phyloP scores from a whole-genome alignment of 2,113 vertebrate species.

The Triplophysa rosa region DNA sequence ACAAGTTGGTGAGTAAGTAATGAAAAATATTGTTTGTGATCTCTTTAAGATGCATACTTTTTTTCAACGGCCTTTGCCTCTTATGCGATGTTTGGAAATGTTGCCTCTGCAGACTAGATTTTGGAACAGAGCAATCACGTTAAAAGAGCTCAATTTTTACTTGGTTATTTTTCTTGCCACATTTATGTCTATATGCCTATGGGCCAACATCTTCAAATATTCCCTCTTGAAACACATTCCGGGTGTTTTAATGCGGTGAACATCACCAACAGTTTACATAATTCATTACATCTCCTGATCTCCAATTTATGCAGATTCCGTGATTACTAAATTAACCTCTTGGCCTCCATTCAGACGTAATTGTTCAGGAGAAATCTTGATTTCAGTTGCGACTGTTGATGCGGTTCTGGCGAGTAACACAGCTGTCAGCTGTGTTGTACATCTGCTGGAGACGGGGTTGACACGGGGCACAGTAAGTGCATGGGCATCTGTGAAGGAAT shows the following conservation, averaged over 20 bases:
- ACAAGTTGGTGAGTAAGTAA: too few relatives aligned
- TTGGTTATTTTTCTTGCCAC: background rate
- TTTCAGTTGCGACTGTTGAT: constrained; percentile 59
- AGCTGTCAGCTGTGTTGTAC: constrained; percentile 75
- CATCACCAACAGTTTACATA: constrained; percentile 45
- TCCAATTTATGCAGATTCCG: constrained; percentile 58
- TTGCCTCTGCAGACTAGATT: too few relatives aligned
- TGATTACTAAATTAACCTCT: constrained; percentile 74
- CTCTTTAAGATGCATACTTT: too few relatives aligned
- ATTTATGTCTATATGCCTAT: background rate
- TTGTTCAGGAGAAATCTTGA: constrained; percentile 60
- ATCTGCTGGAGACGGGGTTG: constrained; percentile 63
- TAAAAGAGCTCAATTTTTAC: background rate
- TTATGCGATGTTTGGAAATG: too few relatives aligned
- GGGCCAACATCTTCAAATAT: constrained; percentile 29
- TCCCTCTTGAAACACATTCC: constrained; percentile 12
- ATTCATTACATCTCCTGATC: constrained; percentile 51
- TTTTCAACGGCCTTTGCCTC: too few relatives aligned
- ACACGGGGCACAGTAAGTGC: background rate
- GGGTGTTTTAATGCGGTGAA: constrained; percentile 42
- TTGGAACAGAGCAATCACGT: too few relatives aligned
- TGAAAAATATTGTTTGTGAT: too few relatives aligned
- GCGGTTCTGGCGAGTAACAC: constrained; percentile 55
- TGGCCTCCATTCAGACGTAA: constrained; percentile 55
- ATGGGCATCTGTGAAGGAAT: constrained; percentile 8